phyloP scores from a whole-genome alignment of 1,140 invertebrate genomes.

The Ganaspis sp. region DNA sequence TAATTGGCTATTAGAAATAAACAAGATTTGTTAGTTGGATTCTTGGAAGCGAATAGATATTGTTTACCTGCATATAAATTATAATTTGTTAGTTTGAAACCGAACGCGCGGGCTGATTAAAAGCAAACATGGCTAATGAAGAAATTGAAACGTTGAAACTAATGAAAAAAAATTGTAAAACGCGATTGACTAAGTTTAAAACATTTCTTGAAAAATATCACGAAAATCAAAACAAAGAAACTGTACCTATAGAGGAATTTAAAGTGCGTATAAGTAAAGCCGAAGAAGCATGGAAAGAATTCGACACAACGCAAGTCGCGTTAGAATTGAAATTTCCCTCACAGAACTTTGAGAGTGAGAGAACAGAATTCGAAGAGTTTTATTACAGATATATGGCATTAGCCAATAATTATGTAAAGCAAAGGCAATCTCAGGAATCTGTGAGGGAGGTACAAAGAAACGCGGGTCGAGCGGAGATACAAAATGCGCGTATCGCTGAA shows the following conservation, averaged over 20 bases:
- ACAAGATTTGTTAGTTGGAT: too few relatives aligned
- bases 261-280: slow-evolving; percentile 35
- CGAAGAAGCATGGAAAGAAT: slow-evolving; percentile 24
- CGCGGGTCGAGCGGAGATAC: neutral
- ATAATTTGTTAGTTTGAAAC: too few relatives aligned
- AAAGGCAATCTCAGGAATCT: slow-evolving; percentile 22
- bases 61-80: too few relatives aligned
- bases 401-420: slow-evolving; percentile 34
- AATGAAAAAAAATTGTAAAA: neutral
- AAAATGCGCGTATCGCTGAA: neutral
- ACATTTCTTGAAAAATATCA: neutral
- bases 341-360: neutral
- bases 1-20: too few relatives aligned
- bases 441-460: slow-evolving; percentile 35
- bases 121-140: neutral
- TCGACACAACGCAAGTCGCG: slow-evolving; percentile 31
- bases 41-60: too few relatives aligned
- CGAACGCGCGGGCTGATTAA: too few relatives aligned
- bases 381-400: slow-evolving; percentile 34
- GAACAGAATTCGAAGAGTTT: slow-evolving; percentile 36
- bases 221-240: neutral
- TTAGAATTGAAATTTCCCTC: slow-evolving; percentile 34
- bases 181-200: neutral
- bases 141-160: neutral
- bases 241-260: slow-evolving; percentile 21